These are phyloP conservation scores for Drosophila ohnishii DNA, from an alignment of 1,140 invertebrate genomes.

Conservation along the genomic window DNA sequence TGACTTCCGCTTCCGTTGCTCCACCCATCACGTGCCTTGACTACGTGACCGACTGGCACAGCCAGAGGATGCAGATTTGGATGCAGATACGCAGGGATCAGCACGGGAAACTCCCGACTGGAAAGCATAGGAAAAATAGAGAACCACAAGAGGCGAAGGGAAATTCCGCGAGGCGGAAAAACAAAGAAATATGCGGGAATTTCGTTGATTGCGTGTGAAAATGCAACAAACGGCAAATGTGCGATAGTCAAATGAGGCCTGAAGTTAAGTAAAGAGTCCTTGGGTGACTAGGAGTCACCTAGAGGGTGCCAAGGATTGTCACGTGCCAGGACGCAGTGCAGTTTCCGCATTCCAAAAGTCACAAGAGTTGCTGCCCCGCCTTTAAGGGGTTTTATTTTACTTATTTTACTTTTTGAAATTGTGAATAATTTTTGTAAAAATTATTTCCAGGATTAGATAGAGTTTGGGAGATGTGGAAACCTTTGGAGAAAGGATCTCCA, in stretches of 20 bases:
- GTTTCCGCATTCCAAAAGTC: background rate
- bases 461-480: no score
- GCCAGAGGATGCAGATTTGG: slow-evolving; percentile 11
- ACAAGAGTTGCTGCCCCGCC: background rate
- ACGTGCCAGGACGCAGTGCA: slow-evolving; percentile 15
- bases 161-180: slow-evolving; percentile 24
- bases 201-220: slow-evolving; percentile 61
- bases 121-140: slow-evolving; percentile 1
- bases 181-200: slow-evolving; percentile 36
- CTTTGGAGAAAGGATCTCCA: background rate
- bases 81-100: slow-evolving; percentile 23
- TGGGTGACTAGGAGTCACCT: no score
- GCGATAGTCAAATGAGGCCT: slow-evolving; percentile 48
- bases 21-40: slow-evolving; percentile 23
- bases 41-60: slow-evolving; percentile 29
- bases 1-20: slow-evolving; percentile 3
- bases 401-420: background rate
- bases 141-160: slow-evolving; percentile 4
- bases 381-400: background rate
- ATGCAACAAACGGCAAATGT: slow-evolving; percentile 39
- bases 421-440: background rate
- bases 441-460: background rate
- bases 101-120: slow-evolving; percentile 26
- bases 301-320: slow-evolving; percentile 13
- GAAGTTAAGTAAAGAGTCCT: background rate